Percentiles rank a stretch among this genome's conserved stretches.
phyloP scores from a whole-genome alignment of 2,888 invertebrate genomes.

The Celastrina argiolus region DNA sequence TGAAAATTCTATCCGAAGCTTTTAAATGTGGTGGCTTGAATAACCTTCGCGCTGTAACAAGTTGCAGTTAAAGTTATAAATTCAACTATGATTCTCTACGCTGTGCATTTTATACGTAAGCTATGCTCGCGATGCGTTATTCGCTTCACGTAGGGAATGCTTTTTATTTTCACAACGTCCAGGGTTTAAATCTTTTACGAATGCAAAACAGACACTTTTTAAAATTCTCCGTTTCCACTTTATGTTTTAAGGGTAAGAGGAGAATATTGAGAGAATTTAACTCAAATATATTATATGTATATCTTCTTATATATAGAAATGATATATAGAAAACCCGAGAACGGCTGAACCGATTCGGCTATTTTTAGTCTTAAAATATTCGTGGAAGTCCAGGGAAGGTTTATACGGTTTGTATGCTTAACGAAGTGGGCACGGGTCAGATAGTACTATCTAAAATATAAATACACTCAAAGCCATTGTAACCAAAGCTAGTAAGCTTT shows the following conservation, averaged over 20 bases:
- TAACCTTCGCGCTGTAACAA: not conserved
- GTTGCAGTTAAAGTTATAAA: not conserved
- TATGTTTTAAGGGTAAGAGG: not conserved
- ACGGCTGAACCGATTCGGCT: no score
- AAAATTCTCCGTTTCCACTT: not conserved
- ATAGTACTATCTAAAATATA: no score
- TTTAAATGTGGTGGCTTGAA: not conserved
- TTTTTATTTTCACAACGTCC: not conserved
- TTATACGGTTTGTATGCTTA: no score
- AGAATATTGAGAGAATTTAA: not conserved
- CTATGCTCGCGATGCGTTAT: slow-evolving; percentile 8
- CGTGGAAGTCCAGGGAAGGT: no score
- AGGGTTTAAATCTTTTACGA: not conserved
- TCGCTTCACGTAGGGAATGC: slow-evolving; percentile 10
- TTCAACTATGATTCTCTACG: slow-evolving; percentile 5
- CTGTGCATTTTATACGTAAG: not conserved
- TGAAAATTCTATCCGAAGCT: not conserved
- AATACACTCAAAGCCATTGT: not conserved
- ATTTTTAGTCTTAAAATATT: no score
- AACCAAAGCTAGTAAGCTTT: not conserved
- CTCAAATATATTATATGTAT: no score
- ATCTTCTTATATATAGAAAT: not conserved
- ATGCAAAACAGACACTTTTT: slow-evolving; percentile 1
- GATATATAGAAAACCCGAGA: not conserved
- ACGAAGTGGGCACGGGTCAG: no score